Conservation (phyloP, 2,113 vertebrate species). For the Ramphastos sulfuratus region DNA sequence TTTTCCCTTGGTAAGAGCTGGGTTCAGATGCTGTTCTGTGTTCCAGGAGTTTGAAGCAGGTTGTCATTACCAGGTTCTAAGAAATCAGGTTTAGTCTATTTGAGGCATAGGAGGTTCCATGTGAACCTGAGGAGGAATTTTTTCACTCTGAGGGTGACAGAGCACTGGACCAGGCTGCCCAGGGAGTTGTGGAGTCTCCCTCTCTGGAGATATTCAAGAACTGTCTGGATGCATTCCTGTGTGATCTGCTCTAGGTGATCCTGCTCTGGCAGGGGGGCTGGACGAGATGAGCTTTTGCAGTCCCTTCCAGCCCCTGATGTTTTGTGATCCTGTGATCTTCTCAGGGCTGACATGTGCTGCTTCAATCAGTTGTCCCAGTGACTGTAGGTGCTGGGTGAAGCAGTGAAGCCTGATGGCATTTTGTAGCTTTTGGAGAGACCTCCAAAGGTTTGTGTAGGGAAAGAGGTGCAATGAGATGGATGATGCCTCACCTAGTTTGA, state of each 20-base stretch:
- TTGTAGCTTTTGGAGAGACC: background rate
- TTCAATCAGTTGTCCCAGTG: background rate
- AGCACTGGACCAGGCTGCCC: too few species aligned
- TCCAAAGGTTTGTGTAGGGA: rapidly evolving
- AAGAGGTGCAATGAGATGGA: rapidly evolving
- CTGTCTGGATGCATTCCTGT: too few species aligned
- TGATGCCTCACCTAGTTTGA: rapidly evolving
- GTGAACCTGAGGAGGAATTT: too few species aligned
- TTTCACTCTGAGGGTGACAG: too few species aligned
- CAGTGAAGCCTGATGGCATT: background rate
- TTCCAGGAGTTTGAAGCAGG: background rate
- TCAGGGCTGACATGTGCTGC: rapidly evolving
- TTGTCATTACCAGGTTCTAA: rapidly evolving
- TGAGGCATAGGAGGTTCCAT: too few species aligned
- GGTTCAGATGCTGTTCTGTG: background rate
- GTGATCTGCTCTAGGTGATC: too few species aligned
- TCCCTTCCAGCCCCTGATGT: too few species aligned
- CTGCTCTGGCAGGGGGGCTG: too few species aligned
- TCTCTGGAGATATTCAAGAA: too few species aligned
- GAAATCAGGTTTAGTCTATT: background rate
- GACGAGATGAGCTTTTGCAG: too few species aligned
- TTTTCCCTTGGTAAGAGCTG: background rate
- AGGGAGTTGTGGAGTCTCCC: too few species aligned
- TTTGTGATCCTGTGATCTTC: background rate
- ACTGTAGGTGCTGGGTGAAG: background rate